A percentile compares a stretch with the other conserved stretches of the same genome.
phyloP scores from a whole-genome alignment of 2,797 vertebrate genomes.

The Epinephelus malabaricus region DNA sequence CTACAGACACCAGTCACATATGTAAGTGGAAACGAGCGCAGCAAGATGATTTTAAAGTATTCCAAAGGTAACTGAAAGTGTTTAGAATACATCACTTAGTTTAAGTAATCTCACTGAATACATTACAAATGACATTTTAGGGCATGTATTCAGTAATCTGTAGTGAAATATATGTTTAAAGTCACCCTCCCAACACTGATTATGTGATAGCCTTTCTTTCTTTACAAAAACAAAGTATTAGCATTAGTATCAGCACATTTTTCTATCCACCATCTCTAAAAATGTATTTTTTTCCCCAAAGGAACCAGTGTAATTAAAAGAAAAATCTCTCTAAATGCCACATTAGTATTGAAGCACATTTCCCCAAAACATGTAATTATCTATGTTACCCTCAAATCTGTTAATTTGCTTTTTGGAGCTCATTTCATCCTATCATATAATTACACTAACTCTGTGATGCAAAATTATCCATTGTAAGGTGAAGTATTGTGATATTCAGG shows the following conservation, averaged over 20 bases:
- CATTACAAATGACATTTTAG: no score
- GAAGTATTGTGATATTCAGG: slow-evolving; percentile 31
- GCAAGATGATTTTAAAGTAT: no score
- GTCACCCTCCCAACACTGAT: no score
- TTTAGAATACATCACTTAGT: no score
- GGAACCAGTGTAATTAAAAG: slow-evolving; percentile 27
- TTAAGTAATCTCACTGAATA: no score
- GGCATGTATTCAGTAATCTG: no score
- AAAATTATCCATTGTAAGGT: slow-evolving; percentile 48
- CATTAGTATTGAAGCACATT: slow-evolving; percentile 58
- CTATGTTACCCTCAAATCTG: slow-evolving; percentile 41
- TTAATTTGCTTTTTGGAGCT: slow-evolving; percentile 66
- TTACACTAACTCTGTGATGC: slow-evolving; percentile 59
- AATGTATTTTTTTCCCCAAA: slow-evolving; percentile 26
- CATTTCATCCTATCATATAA: slow-evolving; percentile 59
- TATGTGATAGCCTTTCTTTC: neutral
- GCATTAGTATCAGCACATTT: neutral
- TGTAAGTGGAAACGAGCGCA: no score
- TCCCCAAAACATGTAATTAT: slow-evolving; percentile 61
- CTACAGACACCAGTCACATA: no score
- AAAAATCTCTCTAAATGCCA: slow-evolving; percentile 51
- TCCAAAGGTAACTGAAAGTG: no score
- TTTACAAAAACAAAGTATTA: slow-evolving; percentile 1
- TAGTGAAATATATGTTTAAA: no score
- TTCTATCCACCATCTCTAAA: neutral